These are phyloP conservation scores for Tribolium freemani DNA, from an alignment of 2,888 invertebrate genomes.

Conservation along the genomic window DNA sequence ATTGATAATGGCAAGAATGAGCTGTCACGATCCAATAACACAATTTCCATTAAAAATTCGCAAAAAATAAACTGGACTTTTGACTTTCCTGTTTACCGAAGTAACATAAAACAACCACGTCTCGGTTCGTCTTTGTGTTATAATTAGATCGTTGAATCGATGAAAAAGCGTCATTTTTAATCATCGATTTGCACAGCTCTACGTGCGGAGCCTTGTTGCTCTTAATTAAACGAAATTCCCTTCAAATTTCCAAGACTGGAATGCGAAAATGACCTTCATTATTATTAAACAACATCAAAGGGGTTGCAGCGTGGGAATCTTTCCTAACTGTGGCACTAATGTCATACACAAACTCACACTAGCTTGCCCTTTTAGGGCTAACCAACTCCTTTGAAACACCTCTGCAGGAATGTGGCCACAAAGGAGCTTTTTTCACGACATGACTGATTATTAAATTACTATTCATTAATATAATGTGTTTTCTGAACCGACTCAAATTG, in stretches of 20 bases:
- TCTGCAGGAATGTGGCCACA: background rate
- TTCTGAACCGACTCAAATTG: too few relatives aligned
- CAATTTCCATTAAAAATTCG: background rate
- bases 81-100: too few relatives aligned
- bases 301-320: conserved; percentile 15
- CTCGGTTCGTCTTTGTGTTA: background rate
- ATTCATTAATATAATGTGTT: background rate
- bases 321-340: conserved; percentile 17
- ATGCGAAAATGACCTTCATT: conserved; percentile 2
- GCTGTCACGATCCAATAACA: background rate
- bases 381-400: conserved; percentile 10
- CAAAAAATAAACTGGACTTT: background rate
- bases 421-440: background rate
- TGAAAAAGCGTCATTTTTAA: background rate
- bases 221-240: background rate
- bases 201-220: background rate
- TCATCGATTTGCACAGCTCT: background rate
- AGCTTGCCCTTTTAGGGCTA: background rate
- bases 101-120: too few relatives aligned
- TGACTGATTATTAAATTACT: background rate
- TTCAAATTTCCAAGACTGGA: background rate
- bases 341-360: conserved; percentile 12
- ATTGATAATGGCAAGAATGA: background rate
- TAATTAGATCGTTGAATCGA: background rate
- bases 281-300: conserved; percentile 22